phyloP scores from a whole-genome alignment of 1,140 invertebrate species.

The Ceratosolen fusciceps region DNA sequence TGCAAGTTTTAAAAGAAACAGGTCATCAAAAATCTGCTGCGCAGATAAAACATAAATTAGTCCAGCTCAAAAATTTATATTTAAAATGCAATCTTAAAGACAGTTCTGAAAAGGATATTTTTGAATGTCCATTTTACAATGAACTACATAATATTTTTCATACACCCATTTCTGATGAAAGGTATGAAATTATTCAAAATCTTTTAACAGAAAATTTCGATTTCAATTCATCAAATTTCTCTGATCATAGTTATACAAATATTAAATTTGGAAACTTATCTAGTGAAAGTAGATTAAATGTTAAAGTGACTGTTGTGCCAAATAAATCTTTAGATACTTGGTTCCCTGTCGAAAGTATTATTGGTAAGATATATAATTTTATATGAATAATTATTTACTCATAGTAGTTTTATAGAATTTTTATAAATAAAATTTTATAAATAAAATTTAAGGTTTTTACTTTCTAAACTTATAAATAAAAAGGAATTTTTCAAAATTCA shows the following conservation, averaged over 20 bases:
- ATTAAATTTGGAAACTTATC: conserved; percentile 17
- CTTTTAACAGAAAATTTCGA: conserved; percentile 50
- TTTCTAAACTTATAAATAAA: too few relatives aligned
- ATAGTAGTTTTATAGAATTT: background rate
- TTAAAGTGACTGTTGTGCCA: conserved; percentile 37
- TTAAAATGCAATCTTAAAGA: conserved; percentile 52
- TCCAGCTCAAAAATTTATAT: conserved; percentile 55
- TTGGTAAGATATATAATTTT: conserved; percentile 51
- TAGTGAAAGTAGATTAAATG: conserved; percentile 14
- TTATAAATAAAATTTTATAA: background rate
- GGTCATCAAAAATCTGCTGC: conserved; percentile 52
- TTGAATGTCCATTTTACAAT: conserved; percentile 56
- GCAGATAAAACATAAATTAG: conserved; percentile 58
- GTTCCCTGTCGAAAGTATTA: conserved; percentile 58
- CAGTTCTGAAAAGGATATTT: conserved; percentile 42
- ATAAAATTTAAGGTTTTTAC: too few relatives aligned
- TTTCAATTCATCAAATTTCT: conserved; percentile 48
- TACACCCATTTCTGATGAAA: conserved; percentile 46
- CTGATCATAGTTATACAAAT: conserved; percentile 52
- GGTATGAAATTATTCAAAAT: conserved; percentile 46
- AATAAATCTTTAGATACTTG: conserved; percentile 50
- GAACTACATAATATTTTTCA: conserved; percentile 53
- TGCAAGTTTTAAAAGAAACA: conserved; percentile 44
- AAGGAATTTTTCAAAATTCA: too few relatives aligned
- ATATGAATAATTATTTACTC: background rate